phyloP scores from a whole-genome alignment of 2,888 invertebrate species.

The Frankliniella intonsa region DNA sequence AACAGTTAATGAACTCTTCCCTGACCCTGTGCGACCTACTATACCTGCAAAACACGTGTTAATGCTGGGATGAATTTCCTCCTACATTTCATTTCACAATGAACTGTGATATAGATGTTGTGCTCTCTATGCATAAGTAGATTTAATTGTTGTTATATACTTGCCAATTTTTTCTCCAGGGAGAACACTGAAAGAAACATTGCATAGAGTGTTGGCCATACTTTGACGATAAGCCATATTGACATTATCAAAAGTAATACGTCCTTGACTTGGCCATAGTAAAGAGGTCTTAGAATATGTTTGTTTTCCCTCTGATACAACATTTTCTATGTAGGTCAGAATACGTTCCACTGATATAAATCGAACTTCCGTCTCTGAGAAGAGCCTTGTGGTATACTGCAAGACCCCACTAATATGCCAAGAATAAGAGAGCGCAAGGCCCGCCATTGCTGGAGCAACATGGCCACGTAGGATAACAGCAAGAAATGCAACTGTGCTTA shows the following conservation, averaged over 20 bases:
- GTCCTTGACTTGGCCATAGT: conserved; percentile 52
- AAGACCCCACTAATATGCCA: conserved; percentile 56
- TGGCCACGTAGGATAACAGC: conserved; percentile 49
- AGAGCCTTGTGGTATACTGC: conserved; percentile 51
- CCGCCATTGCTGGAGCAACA: conserved; percentile 54
- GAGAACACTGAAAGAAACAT: conserved; percentile 52
- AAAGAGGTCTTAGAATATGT: conserved; percentile 39
- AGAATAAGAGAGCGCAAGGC: conserved; percentile 58
- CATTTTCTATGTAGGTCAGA: conserved; percentile 42
- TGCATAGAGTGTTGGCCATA: conserved; percentile 51
- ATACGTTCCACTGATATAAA: conserved; percentile 52
- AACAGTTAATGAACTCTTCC: conserved; percentile 56
- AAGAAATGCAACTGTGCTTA: conserved; percentile 49
- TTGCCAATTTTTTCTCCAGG: conserved; percentile 56
- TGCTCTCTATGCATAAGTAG: too few relatives aligned
- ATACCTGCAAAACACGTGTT: conserved; percentile 44
- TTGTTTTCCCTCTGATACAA: conserved; percentile 27
- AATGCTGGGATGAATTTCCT: too few relatives aligned
- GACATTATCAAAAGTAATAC: conserved; percentile 51
- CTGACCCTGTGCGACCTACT: conserved; percentile 50
- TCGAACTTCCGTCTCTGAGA: conserved; percentile 50
- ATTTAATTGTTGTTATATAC: background rate
- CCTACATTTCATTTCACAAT: too few relatives aligned
- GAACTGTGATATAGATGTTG: too few relatives aligned
- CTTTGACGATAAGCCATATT: conserved; percentile 49